Evolutionary conservation across 2,888 invertebrate species (phyloP).

Genomic region (Nasonia oneida): DNA sequence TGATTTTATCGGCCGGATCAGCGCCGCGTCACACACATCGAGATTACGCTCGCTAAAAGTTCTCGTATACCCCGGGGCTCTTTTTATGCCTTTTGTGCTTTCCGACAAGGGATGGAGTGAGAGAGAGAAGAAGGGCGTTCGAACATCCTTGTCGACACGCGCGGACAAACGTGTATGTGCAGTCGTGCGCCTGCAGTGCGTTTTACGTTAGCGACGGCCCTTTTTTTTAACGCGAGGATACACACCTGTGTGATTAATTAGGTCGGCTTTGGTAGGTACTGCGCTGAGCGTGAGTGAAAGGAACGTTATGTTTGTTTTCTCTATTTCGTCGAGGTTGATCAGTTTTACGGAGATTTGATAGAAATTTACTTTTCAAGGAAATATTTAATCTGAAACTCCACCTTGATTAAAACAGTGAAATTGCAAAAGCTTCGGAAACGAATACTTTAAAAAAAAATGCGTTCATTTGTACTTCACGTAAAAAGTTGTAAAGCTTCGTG

Average conservation of each 20-base stretch:
- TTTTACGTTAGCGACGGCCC: background rate
- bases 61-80: conserved; percentile 1
- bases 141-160: background rate
- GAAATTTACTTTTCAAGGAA: too few species aligned
- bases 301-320: too few species aligned
- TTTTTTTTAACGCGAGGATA: background rate
- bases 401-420: too few species aligned
- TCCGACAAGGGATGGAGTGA: background rate
- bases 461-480: too few species aligned
- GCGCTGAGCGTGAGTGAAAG: background rate
- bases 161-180: background rate
- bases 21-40: conserved; percentile 30
- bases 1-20: conserved; percentile 48
- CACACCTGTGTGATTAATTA: background rate
- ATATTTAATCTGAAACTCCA: too few species aligned
- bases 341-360: too few species aligned
- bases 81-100: conserved; percentile 29
- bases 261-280: background rate
- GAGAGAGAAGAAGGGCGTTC: background rate
- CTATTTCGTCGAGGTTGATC: too few species aligned
- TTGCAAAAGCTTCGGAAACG: too few species aligned
- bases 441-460: too few species aligned
- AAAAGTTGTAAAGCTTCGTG: too few species aligned
- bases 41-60: conserved; percentile 37
- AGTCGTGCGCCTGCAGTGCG: background rate